Evolutionary conservation across 2,888 invertebrate species (phyloP), one percentile per base, ranked within the genome.

Genomic region (Pseudococcus viburni): DNA sequence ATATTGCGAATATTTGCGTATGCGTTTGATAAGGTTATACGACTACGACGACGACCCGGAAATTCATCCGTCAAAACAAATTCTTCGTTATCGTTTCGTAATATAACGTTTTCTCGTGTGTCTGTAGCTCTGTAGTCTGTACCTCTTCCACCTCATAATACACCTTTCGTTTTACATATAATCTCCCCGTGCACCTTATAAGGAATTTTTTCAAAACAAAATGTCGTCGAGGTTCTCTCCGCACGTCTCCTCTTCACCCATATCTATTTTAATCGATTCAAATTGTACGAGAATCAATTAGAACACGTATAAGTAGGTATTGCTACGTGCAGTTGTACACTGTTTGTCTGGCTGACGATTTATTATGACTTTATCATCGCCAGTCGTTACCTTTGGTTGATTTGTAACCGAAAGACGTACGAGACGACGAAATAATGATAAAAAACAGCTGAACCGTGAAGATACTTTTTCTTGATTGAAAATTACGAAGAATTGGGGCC

Each of bases 51-150:
- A 33, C 33, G 33, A 73, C 68, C 68, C 68, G 68, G 68, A 73
- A 73, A 73, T 73, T 73, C 68, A 73, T 73, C 68, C 68, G 68
- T 73, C 68, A 73, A 73, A 73, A 73, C 68, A 73, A 73, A 73
- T 73, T 33, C 68, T 73, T 73, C 68, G 68, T 26, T 73, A 73
- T 73, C 68, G 68, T 73, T 73, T 73, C 68, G 33, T 73, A 73
- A 73, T 73, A 33, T 33, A 33, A 73, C 22, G 33, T 26, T 73
- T 73, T 73, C 68, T 73, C 68, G 22, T 5, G 26, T 73, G 59
- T 59, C 59, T 19, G 59, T 7, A 55, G n/a, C n/a, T n/a, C n/a
- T n/a, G n/a, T n/a, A n/a, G n/a, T n/a, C n/a, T n/a, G n/a, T 33
- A 33, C 26, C 55, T 5, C 55, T 17, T 55, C 15, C 46, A 46